Conservation (phyloP, 64 coral and sea anemone species). For the Hydrozoanthus tunicans region DNA sequence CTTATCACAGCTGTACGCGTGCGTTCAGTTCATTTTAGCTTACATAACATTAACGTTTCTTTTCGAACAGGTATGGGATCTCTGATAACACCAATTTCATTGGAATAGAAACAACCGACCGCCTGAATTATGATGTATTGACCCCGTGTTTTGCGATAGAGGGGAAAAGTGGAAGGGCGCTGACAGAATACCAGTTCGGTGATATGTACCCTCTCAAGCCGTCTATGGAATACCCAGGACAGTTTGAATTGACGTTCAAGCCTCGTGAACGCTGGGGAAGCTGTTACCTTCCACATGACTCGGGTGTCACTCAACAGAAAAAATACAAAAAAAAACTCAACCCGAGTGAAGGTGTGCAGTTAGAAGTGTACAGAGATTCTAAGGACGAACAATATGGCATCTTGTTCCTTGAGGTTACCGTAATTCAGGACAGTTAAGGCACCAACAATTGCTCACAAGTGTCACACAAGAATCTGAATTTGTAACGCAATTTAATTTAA, state of each 20-base stretch:
- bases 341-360: slow-evolving; percentile 11
- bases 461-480: too few relatives aligned
- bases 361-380: slow-evolving; percentile 45
- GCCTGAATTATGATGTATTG: background rate
- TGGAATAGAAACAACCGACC: slow-evolving; percentile 21
- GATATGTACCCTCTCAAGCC: background rate
- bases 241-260: slow-evolving; percentile 39
- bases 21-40: background rate
- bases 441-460: background rate
- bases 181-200: background rate
- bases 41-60: too few relatives aligned
- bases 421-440: slow-evolving; percentile 8
- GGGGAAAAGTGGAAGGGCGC: slow-evolving; percentile 10
- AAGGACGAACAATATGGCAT: slow-evolving; percentile 36
- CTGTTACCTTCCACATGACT: slow-evolving; percentile 26
- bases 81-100: slow-evolving; percentile 33
- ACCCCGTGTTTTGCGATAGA: slow-evolving; percentile 18
- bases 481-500: too few relatives aligned
- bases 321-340: slow-evolving; percentile 1
- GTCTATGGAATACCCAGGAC: background rate
- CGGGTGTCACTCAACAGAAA: background rate
- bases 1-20: too few relatives aligned
- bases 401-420: slow-evolving; percentile 33
- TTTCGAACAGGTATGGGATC: slow-evolving; percentile 6
- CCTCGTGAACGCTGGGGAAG: slow-evolving; percentile 42